Percentiles rank a stretch among this genome's conserved stretches.
These are phyloP conservation scores for Phalanger gymnotis DNA, from an alignment of 2,797 vertebrate genomes.

Conservation along the genomic window DNA sequence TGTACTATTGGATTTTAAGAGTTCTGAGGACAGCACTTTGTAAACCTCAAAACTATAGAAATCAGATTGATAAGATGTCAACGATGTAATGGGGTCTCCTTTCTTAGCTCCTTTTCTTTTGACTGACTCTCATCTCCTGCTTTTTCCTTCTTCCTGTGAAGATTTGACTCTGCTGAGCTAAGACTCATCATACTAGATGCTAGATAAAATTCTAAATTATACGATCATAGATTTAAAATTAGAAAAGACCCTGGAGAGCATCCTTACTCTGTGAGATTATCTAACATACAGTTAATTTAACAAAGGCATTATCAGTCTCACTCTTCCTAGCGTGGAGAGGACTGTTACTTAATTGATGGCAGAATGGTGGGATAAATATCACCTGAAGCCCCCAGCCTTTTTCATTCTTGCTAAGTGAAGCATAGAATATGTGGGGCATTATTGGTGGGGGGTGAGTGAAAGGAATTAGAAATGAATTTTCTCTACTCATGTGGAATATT, in stretches of 20 bases:
- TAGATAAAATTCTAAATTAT: not conserved
- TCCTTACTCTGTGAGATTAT: not conserved
- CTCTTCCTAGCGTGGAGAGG: not conserved
- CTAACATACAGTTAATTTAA: not conserved
- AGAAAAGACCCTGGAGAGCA: not conserved
- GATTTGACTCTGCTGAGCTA: not conserved
- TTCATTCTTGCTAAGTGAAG: not conserved
- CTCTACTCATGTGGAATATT: not conserved
- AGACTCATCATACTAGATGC: not conserved
- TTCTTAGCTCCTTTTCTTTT: not conserved
- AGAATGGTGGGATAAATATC: not conserved
- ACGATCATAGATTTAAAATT: not conserved
- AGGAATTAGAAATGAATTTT: not conserved
- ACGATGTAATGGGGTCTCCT: not conserved
- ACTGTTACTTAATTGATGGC: not conserved
- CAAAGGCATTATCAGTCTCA: not conserved
- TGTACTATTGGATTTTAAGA: no score
- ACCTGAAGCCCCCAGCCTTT: not conserved
- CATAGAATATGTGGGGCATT: not conserved
- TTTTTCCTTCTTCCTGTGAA: not conserved
- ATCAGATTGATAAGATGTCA: not conserved
- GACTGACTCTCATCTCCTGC: not conserved
- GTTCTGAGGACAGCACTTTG: no score
- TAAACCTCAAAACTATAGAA: not conserved
- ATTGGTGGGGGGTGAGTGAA: not conserved